Evolutionary conservation across 2,888 invertebrate genomes (phyloP).

Genomic region (Norana najaformis): DNA sequence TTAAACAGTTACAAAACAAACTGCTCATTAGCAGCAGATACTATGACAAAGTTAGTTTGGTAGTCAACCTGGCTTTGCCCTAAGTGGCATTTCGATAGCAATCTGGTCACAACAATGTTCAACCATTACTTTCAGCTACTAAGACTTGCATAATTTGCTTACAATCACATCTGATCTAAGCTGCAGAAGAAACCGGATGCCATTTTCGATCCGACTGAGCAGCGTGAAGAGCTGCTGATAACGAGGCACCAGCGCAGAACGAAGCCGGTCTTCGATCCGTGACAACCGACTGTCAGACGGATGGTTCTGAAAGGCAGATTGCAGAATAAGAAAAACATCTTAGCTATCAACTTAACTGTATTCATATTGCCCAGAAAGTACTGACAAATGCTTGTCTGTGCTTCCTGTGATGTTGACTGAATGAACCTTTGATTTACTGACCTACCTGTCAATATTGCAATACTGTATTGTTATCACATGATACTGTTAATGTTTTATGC

Average conservation of each 20-base stretch:
- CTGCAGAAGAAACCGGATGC: conserved; percentile 74
- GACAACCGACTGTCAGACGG: conserved; percentile 41
- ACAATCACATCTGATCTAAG: conserved; percentile 71
- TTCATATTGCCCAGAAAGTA: too few relatives aligned
- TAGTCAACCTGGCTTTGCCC: background rate
- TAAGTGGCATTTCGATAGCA: background rate
- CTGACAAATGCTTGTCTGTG: too few relatives aligned
- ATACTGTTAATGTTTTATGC: too few relatives aligned
- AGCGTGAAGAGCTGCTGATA: conserved; percentile 67
- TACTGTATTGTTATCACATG: too few relatives aligned
- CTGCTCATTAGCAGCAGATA: too few relatives aligned
- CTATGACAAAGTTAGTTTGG: too few relatives aligned
- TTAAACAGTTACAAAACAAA: too few relatives aligned
- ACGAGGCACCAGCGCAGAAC: conserved; percentile 66
- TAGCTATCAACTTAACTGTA: too few relatives aligned
- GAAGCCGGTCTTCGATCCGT: conserved; percentile 62
- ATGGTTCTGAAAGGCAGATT: background rate
- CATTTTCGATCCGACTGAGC: conserved; percentile 69
- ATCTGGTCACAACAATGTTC: background rate
- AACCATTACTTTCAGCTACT: background rate
- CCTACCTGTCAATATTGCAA: too few relatives aligned
- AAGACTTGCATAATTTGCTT: conserved; percentile 48
- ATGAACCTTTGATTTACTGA: too few relatives aligned
- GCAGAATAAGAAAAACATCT: background rate
- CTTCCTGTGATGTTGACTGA: too few relatives aligned